Evolutionary conservation across 2,113 vertebrate species (phyloP).

Genomic region (Procavia capensis): DNA sequence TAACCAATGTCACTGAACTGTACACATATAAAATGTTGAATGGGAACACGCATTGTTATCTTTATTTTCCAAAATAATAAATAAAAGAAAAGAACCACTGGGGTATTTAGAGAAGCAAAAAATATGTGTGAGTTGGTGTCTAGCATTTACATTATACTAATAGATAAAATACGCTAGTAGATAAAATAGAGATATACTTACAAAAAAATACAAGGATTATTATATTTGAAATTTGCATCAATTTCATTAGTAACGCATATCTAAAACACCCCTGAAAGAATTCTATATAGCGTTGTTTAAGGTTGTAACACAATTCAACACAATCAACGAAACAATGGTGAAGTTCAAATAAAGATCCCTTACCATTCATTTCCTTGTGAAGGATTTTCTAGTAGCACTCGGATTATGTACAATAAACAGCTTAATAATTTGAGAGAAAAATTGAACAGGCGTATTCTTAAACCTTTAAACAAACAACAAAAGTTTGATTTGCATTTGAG

Average conservation of each 20-base stretch:
- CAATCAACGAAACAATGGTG: constrained; percentile 25
- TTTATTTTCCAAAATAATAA: neutral
- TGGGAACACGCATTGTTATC: neutral
- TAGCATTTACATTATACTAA: neutral
- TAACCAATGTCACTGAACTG: neutral
- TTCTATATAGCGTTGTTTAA: neutral
- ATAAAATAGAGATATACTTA: neutral
- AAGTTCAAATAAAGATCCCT: constrained; percentile 56
- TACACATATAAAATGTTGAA: neutral
- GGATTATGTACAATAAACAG: constrained; percentile 91
- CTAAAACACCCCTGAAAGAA: neutral
- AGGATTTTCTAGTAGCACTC: constrained; percentile 90
- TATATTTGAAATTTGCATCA: neutral
- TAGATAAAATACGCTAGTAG: neutral
- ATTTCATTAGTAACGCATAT: neutral
- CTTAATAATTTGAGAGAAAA: constrained; percentile 93
- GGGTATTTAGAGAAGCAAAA: neutral
- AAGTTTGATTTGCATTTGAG: constrained; percentile 64
- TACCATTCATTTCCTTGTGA: constrained; percentile 89
- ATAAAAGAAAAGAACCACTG: neutral
- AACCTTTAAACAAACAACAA: constrained; percentile 84
- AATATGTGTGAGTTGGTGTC: neutral
- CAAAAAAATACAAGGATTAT: neutral
- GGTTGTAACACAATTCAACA: constrained; percentile 26
- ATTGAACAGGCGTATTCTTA: constrained; percentile 93